Evolutionary conservation across 2,888 invertebrate genomes (phyloP).

Genomic region (Phymatocera aterrima): DNA sequence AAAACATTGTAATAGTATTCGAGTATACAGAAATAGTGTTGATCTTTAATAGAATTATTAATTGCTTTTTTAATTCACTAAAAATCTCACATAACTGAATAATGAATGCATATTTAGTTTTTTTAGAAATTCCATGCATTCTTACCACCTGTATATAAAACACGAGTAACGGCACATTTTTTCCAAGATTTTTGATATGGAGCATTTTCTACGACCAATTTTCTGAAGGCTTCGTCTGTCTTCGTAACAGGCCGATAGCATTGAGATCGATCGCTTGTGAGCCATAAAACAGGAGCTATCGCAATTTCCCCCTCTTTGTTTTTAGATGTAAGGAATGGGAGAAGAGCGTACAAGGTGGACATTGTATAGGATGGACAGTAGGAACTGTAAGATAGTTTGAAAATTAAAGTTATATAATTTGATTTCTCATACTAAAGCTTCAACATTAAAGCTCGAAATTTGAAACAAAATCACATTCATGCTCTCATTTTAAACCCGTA

Average conservation of each 20-base stretch:
- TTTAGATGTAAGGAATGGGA: neutral
- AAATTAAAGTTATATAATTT: neutral
- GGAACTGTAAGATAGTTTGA: neutral
- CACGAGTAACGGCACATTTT: neutral
- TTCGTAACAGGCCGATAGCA: neutral
- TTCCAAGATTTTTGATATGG: slow-evolving; percentile 17
- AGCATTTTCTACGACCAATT: neutral
- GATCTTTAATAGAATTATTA: neutral
- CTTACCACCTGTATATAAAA: neutral
- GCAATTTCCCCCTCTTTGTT: neutral
- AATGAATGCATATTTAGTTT: neutral
- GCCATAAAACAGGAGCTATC: neutral
- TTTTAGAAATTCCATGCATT: neutral
- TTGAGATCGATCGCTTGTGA: neutral
- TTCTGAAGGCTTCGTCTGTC: neutral
- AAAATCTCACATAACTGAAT: neutral
- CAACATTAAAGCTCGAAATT: neutral
- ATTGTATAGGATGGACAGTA: neutral
- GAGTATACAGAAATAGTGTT: neutral
- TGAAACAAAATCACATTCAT: neutral
- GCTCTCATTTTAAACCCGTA: neutral
- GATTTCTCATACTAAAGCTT: neutral
- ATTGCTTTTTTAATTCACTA: neutral
- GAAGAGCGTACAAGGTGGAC: neutral
- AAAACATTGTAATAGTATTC: neutral